Evolutionary conservation across 2,888 invertebrate genomes (phyloP), one percentile per base, ranked within the genome.

Genomic region (Eupithecia centaureata): DNA sequence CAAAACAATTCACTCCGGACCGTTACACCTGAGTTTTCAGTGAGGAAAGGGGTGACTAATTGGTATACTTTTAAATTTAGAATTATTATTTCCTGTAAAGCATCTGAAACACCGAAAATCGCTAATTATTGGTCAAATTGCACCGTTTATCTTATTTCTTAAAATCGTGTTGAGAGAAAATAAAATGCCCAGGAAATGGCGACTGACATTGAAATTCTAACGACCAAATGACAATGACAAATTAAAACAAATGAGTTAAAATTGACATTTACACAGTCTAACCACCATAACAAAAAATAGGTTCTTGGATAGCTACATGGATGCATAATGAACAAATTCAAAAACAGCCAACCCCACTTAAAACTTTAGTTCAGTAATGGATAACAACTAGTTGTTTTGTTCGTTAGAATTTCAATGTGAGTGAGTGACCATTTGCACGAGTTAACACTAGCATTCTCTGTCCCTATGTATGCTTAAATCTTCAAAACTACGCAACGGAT

Each of bases 61-160:
- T 65, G 72, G 22, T 72, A 1, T 72, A 61, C 67, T 67, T 75
- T 73, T 63, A 73, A 72, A 78, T 74, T 73, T 72, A 68, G 72
- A 76, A 73, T 73, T 76, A 58, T 15, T 25, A 52, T 71, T 72
- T 77, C 75, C 67, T 78, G 79, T 22, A n/a, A 13, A 30, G 79
- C 83, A 85, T 86, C 85, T 86, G 84, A 79, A 86, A 82, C 84
- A 78, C 84, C 84, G 86, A 84, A 87, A 83, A 2, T 52, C 2
- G 7, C 47, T 38, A 58, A 52, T 54, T 65, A 52, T 25, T 56
- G n/a, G 63, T 63, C 51, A n/a, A 62, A 30, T 28, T 61, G 13
- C 28, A 63, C 63, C 47, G 32, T 60, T 60, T 54, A 42, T 59
- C 22, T 18, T 22, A 2, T 47, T 22, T 22, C 22, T 22, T 47